Percentiles rank a stretch among this genome's conserved stretches.
These are phyloP conservation scores for Phenganax marumi DNA, from an alignment of 92 coral and sea anemone species.

Conservation along the genomic window DNA sequence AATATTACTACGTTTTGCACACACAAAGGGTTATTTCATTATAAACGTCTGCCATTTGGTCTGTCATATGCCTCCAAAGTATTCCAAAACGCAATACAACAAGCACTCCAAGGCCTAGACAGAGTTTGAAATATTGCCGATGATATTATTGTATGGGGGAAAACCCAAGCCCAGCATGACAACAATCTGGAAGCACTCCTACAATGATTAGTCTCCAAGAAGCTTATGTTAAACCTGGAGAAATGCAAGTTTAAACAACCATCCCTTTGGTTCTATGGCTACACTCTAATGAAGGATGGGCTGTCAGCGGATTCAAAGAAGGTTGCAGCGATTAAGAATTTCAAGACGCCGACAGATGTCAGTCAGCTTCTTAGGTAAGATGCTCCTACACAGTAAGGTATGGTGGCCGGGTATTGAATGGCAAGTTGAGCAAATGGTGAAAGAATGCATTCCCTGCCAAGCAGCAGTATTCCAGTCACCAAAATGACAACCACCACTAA, in stretches of 20 bases:
- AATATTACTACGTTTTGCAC: background rate
- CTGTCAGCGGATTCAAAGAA: background rate
- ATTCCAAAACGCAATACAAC: too few relatives aligned
- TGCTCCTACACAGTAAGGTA: background rate
- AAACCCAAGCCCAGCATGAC: too few relatives aligned
- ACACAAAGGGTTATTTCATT: background rate
- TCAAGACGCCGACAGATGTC: background rate
- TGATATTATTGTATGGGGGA: background rate
- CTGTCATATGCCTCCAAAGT: too few relatives aligned
- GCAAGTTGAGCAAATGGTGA: background rate
- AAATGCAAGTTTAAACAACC: background rate
- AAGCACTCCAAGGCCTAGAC: background rate
- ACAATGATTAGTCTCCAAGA: constrained; percentile 31
- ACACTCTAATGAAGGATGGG: background rate
- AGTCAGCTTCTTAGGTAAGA: too few relatives aligned
- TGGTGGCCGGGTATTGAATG: constrained; percentile 15
- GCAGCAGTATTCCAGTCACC: background rate
- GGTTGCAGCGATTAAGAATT: too few relatives aligned
- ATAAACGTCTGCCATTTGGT: background rate
- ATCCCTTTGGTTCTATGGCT: background rate
- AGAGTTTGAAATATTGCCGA: background rate
- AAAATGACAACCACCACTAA: background rate
- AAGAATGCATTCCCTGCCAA: background rate
- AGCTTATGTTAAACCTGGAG: constrained; percentile 29
- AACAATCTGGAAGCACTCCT: constrained; percentile 48